Conservation (phyloP, 1,140 invertebrate species). For the Papilio glaucus region DNA sequence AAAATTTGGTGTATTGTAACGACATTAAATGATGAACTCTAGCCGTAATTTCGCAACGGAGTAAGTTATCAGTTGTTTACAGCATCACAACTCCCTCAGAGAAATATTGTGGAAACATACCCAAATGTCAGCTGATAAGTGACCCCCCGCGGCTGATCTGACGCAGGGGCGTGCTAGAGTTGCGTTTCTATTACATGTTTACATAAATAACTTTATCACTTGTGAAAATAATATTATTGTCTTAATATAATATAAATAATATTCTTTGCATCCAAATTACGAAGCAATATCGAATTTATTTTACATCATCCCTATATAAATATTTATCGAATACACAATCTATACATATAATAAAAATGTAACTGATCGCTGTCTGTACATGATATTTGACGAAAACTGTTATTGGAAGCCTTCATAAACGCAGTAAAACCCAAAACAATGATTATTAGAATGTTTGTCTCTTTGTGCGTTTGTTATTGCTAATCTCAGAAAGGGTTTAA, state of each 20-base stretch:
- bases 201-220: conserved; percentile 36
- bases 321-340: background rate
- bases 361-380: background rate
- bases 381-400: too few relatives aligned
- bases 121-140: conserved; percentile 66
- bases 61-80: conserved; percentile 55
- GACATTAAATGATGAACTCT: background rate
- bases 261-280: background rate
- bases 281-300: background rate
- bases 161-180: conserved; percentile 52
- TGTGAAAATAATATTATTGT: conserved; percentile 33
- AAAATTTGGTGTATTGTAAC: too few relatives aligned
- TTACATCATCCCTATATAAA: background rate
- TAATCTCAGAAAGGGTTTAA: too few relatives aligned
- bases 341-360: background rate
- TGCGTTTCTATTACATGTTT: conserved; percentile 47
- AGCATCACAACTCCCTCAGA: conserved; percentile 39
- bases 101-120: conserved; percentile 71
- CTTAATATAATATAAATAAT: background rate
- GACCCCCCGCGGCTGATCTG: conserved; percentile 64
- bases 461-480: too few relatives aligned
- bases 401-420: too few relatives aligned
- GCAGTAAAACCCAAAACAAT: too few relatives aligned
- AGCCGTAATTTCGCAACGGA: conserved; percentile 12
- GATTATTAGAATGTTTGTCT: too few relatives aligned